Evolutionary conservation across 2,113 vertebrate genomes (phyloP).

Genomic region (Malurus alboscapulatus): DNA sequence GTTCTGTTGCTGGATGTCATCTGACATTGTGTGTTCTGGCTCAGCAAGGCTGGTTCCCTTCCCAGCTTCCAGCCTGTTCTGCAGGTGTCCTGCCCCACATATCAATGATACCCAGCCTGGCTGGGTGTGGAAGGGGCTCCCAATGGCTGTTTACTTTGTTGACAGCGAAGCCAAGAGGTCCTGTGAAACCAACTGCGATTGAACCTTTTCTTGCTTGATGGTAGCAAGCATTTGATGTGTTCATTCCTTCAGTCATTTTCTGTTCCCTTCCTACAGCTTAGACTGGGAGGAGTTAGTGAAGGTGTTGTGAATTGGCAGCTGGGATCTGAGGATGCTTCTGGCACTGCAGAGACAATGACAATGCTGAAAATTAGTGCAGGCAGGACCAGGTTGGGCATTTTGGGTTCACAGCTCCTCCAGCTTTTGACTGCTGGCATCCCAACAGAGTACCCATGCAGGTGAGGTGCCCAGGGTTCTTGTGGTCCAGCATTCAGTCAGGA

Average conservation of each 20-base stretch:
- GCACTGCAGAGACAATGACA: neutral
- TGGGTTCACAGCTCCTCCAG: neutral
- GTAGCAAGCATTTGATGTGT: neutral
- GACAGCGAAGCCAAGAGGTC: neutral
- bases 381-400: neutral
- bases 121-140: neutral
- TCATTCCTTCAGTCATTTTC: neutral
- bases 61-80: neutral
- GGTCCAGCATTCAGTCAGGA: neutral
- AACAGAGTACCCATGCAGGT: neutral
- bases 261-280: neutral
- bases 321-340: neutral
- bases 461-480: neutral
- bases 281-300: neutral
- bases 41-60: neutral
- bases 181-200: fast-evolving
- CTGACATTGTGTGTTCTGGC: neutral
- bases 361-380: neutral
- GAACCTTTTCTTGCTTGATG: neutral
- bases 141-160: neutral
- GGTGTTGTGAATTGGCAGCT: neutral
- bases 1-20: neutral
- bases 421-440: neutral
- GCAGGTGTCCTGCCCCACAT: neutral
- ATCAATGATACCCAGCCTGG: neutral